Evolutionary conservation across 92 coral and sea anemone species (phyloP).

Genomic region (Galaxea fascicularis): DNA sequence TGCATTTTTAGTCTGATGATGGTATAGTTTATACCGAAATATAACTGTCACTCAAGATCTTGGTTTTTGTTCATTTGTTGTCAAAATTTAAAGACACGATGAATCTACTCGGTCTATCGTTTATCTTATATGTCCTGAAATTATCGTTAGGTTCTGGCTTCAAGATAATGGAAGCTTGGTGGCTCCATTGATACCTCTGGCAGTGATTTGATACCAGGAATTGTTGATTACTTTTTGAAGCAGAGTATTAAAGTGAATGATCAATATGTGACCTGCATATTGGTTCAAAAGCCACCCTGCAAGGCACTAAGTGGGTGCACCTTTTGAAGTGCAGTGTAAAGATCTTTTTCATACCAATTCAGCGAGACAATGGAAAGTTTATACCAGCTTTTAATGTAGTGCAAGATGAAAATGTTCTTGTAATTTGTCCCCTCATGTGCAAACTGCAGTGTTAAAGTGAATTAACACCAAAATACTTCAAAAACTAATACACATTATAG

Average conservation of each 20-base stretch:
- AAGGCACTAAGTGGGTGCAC: slow-evolving; percentile 50
- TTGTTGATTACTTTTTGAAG: slow-evolving; percentile 42
- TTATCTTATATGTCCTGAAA: no score
- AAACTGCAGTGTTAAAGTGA: slow-evolving; percentile 61
- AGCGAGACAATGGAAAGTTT: slow-evolving; percentile 52
- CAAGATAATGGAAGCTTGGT: no score
- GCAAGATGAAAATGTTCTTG: slow-evolving; percentile 39
- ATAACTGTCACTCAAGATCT: no score
- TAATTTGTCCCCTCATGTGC: slow-evolving; percentile 51
- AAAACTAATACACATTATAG: no score
- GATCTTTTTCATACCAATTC: slow-evolving; percentile 58
- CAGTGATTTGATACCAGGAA: slow-evolving; percentile 51
- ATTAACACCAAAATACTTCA: no score
- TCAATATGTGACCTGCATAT: slow-evolving; percentile 40
- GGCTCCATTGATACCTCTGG: slow-evolving; percentile 60
- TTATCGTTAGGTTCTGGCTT: no score
- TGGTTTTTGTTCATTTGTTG: no score
- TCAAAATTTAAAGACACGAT: no score
- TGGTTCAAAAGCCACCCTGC: slow-evolving; percentile 64
- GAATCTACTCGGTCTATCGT: no score
- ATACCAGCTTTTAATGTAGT: slow-evolving; percentile 57
- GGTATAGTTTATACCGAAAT: no score
- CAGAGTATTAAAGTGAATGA: slow-evolving; percentile 41
- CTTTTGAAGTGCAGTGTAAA: slow-evolving; percentile 61
- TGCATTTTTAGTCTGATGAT: no score